Conservation (phyloP, 2,888 invertebrate genomes). For the Andrena hattorfiana region DNA sequence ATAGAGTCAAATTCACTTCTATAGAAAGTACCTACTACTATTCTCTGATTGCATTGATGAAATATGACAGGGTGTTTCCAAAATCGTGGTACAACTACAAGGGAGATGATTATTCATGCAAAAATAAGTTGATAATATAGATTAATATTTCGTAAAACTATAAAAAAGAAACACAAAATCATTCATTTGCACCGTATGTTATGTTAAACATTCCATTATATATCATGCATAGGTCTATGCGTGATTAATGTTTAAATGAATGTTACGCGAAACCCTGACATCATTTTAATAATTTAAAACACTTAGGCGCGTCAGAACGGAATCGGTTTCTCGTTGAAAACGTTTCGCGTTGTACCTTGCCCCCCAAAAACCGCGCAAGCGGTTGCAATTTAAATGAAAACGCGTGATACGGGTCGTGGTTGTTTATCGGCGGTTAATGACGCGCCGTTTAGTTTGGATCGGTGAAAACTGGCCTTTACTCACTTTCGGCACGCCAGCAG, state of each 20-base stretch:
- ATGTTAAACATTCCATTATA: not conserved
- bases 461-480: slow-evolving; percentile 50
- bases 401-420: slow-evolving; percentile 20
- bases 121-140: too few relatives aligned
- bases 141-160: too few relatives aligned
- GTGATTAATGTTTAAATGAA: too few relatives aligned
- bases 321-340: not conserved
- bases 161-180: too few relatives aligned
- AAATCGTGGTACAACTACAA: too few relatives aligned
- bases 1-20: too few relatives aligned
- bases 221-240: not conserved
- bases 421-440: slow-evolving; percentile 60
- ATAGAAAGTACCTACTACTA: too few relatives aligned
- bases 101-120: too few relatives aligned
- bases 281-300: slow-evolving; percentile 7
- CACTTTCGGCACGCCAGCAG: slow-evolving; percentile 51
- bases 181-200: not conserved
- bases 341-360: not conserved
- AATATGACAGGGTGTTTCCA: too few relatives aligned
- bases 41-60: too few relatives aligned
- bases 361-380: slow-evolving; percentile 18
- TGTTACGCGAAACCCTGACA: not conserved
- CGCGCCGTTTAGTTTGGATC: slow-evolving; percentile 37
- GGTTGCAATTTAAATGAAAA: slow-evolving; percentile 41
- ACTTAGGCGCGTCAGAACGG: not conserved